phyloP scores from a whole-genome alignment of 2,797 vertebrate genomes.

The Pseudochromis fuscus region DNA sequence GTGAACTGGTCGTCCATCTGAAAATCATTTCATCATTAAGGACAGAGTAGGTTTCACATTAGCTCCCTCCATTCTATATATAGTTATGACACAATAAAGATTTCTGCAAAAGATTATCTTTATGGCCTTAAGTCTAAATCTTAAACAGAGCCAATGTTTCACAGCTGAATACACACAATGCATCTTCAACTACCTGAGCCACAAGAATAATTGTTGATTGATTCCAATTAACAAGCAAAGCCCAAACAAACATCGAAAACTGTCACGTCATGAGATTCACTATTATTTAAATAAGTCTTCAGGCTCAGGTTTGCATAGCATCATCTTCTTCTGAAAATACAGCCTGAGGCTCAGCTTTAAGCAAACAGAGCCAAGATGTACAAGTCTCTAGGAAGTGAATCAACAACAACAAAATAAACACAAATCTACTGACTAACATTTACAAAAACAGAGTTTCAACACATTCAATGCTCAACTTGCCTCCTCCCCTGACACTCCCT shows the following conservation, averaged over 20 bases:
- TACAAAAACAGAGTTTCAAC: constrained; percentile 23
- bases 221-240: background rate
- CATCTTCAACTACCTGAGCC: background rate
- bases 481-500: constrained; percentile 28
- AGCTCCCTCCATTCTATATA: too few relatives aligned
- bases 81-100: too few relatives aligned
- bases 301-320: constrained; percentile 21
- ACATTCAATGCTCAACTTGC: constrained; percentile 10
- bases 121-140: too few relatives aligned
- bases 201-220: background rate
- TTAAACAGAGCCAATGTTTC: background rate
- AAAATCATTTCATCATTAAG: too few relatives aligned
- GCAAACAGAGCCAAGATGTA: background rate
- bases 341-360: background rate
- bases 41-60: too few relatives aligned
- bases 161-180: background rate
- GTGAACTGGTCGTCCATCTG: too few relatives aligned
- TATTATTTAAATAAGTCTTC: constrained; percentile 24
- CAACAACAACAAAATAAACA: background rate
- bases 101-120: too few relatives aligned
- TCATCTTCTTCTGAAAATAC: background rate
- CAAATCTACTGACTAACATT: background rate
- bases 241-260: background rate
- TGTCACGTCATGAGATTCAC: background rate
- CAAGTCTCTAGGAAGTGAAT: background rate